These are phyloP conservation scores for Fregata magnificens DNA, from an alignment of 2,113 vertebrate genomes.

Conservation along the genomic window DNA sequence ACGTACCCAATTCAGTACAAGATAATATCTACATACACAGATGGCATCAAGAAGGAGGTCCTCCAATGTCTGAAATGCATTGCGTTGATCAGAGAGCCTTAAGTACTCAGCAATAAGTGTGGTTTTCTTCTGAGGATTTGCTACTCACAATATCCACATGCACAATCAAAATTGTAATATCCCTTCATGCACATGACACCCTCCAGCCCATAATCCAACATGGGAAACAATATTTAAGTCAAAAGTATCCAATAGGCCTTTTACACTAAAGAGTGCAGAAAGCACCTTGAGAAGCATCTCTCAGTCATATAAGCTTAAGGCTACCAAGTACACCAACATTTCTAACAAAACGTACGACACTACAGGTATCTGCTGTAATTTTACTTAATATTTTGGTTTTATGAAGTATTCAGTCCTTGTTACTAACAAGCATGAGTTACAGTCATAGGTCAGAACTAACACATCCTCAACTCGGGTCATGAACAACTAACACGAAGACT, in stretches of 20 bases:
- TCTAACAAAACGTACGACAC: accelerated
- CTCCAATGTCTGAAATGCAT: neutral
- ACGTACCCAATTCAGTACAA: neutral
- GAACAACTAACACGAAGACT: neutral
- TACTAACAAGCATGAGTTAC: neutral
- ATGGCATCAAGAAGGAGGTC: neutral
- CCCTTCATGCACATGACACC: neutral
- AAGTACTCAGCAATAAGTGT: neutral
- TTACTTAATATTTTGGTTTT: neutral
- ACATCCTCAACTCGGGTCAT: neutral
- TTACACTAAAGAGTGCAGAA: neutral
- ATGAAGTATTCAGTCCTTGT: neutral
- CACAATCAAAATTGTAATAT: neutral
- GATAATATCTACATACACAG: neutral
- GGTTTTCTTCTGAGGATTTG: neutral
- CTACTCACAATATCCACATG: neutral
- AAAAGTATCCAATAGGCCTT: neutral
- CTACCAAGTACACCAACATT: neutral
- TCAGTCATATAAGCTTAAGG: neutral
- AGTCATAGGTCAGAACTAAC: neutral
- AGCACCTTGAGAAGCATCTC: neutral
- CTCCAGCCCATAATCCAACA: neutral
- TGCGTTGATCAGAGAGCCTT: neutral
- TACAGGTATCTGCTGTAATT: neutral
- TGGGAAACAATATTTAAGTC: neutral